Base-by-base conservation (phyloP, 2,888 invertebrate species). In the Eumerus sabulonum region DNA sequence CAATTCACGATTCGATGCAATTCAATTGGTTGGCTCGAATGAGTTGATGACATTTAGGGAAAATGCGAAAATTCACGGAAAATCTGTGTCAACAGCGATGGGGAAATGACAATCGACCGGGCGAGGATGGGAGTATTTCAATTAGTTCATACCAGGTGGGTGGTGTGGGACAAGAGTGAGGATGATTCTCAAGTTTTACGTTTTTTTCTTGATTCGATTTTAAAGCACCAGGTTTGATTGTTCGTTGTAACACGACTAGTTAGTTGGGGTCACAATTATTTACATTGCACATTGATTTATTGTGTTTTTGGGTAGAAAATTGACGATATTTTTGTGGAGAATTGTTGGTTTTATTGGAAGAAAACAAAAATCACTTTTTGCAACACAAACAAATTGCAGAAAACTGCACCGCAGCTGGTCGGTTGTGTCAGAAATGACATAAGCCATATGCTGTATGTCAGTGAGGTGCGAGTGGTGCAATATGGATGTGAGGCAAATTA, bases 121-220 rank as follows among this genome's bases (percentile, higher is more conserved):
- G 51, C 59, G 64, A 47, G 60, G 17, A 42, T 63, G 59, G 56
- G 70, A 68, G 64, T 71, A 82, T 77, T 77, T 76, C 66, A 74
- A 71, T 82, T 74, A 74, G 71, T 82, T 74, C 71, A 40, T 68
- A 77, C 82, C 82, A 82, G 82, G 77, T 82, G 81, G 82, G 81
- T 73, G 81, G 76, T 59, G 27, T 27, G 81, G 76, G 82, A 72
- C 56, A 76, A 64, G 60, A 59, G 77, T 72, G 77, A 68, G 67
- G 57, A 57, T 9, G 38, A 51, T 63, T 68, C 64, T 27, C 27
- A 27, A n/a, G 59, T 64, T 64, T 57, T 76, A 57, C 56, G 36
- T 66, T 74, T 56, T 48, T 50, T 42, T 45, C 45, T 42, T 27
- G 5, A 27, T 44, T 51, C 17, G 11, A 11, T 12, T 45, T 50